Base-by-base conservation (phyloP, 2,113 vertebrate genomes). In the Epinephelus cyanopodus region DNA sequence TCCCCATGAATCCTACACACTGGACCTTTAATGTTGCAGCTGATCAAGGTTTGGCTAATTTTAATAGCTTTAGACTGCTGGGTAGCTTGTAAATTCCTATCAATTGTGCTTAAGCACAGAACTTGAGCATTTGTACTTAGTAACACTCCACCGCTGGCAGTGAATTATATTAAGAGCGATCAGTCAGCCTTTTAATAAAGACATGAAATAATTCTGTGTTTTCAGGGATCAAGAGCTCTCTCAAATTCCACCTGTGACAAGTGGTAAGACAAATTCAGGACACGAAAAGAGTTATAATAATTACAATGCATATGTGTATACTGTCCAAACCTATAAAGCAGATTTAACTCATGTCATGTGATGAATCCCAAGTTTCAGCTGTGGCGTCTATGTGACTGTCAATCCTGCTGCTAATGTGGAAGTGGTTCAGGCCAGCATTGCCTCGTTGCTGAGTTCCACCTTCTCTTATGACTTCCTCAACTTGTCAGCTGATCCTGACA, bases 341-440 rank as follows among this genome's bases (percentile, higher is more conserved):
- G 3, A 72, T 27, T 56, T 9, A 29, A 57, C 10, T 1, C n/a
- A 18, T 52, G 6, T 23, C 11, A 13, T 18, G 17, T 69, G 42
- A 10, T 86, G 56, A 33, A 50, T 65, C 8, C 3, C 13, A 54
- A 95, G 95, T 81, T 93, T 93, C 86, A 77, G 1, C 23, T 74
- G 81, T 77, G 71, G 90, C 68, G 87, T 92, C 23, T 50, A 84
- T 54, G 87, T 95, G 64, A 74, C 29, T 0, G 90, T 93, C 71
- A 71, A 61, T 19, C 95, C 94, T 57, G 81, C 79, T 39, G 72
- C 54, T 12, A 53, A 88, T 21, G 92, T 95, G 2, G 57, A 81
- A 58, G 56, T 52, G 33, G 89, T 91, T 19, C 92, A 95, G 75
- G 27, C 14, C 6, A 18, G 81, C 21, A 77, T 95, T 6, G 42